These are phyloP conservation scores for Acleris literana DNA, from an alignment of 2,888 invertebrate genomes.

Conservation along the genomic window DNA sequence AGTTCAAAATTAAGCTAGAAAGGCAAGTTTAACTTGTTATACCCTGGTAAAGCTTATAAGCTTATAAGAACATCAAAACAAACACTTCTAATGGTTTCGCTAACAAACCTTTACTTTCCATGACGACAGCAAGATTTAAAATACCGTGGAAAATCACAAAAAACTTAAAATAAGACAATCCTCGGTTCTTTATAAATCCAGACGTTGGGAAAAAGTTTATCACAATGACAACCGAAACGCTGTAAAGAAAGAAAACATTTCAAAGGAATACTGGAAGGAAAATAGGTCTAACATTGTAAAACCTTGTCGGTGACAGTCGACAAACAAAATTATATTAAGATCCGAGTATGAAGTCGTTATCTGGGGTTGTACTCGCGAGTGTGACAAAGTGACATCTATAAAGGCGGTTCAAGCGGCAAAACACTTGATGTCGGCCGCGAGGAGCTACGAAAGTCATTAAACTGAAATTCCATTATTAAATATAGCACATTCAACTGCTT, in stretches of 20 bases:
- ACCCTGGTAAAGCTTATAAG: too few relatives aligned
- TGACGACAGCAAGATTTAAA: too few relatives aligned
- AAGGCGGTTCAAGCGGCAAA: constrained; percentile 68
- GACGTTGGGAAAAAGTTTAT: constrained; percentile 14
- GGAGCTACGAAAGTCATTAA: constrained; percentile 54
- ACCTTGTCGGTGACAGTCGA: constrained; percentile 46
- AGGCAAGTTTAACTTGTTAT: too few relatives aligned
- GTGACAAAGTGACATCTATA: constrained; percentile 74
- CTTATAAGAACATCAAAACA: too few relatives aligned
- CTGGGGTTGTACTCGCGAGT: constrained; percentile 63
- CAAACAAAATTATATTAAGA: constrained; percentile 50
- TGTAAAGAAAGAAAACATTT: constrained; percentile 24
- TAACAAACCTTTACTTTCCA: too few relatives aligned
- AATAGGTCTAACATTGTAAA: constrained; percentile 33
- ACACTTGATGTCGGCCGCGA: constrained; percentile 60
- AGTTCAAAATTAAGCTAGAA: too few relatives aligned
- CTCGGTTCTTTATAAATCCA: constrained; percentile 10
- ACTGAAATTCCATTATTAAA: constrained; percentile 36
- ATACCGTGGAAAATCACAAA: constrained; percentile 2
- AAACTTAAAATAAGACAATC: constrained; percentile 2
- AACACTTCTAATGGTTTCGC: too few relatives aligned
- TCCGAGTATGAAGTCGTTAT: constrained; percentile 65
- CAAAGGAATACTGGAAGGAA: constrained; percentile 25
- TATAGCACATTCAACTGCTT: constrained; percentile 26
- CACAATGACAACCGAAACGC: constrained; percentile 19